Conservation (phyloP, 2,888 invertebrate genomes). For the Leucophenga montana region DNA sequence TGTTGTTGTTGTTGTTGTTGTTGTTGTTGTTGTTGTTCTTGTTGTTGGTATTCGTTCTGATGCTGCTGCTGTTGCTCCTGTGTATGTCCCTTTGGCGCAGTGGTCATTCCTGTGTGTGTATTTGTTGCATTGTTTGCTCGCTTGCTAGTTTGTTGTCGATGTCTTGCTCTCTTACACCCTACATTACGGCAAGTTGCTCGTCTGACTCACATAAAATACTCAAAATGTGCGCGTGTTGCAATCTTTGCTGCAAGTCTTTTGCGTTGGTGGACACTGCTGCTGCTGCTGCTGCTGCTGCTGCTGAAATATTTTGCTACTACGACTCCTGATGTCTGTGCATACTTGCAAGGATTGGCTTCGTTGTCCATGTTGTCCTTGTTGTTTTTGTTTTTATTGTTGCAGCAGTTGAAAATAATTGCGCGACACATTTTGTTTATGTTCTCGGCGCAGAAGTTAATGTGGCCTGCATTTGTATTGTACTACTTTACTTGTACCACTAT, state of each 20-base stretch:
- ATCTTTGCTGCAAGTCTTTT: background rate
- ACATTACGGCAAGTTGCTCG: background rate
- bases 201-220: background rate
- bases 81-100: background rate
- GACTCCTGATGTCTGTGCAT: background rate
- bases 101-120: background rate
- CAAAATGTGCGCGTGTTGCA: conserved; percentile 11
- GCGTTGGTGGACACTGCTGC: conserved; percentile 4
- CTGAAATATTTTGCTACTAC: background rate
- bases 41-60: background rate
- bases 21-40: background rate
- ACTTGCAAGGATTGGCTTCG: background rate
- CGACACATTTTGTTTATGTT: conserved; percentile 70
- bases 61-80: background rate
- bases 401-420: conserved; percentile 70
- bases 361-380: too few species aligned
- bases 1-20: background rate
- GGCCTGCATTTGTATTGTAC: conserved; percentile 10
- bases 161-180: background rate
- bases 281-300: background rate
- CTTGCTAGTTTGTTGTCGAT: conserved; percentile 16
- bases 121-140: background rate
- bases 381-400: conserved; percentile 4
- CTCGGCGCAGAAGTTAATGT: conserved; percentile 24
- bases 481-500: too few species aligned